Base-by-base conservation (phyloP, 2,888 invertebrate species). In the Macrosoma leucophasiata region DNA sequence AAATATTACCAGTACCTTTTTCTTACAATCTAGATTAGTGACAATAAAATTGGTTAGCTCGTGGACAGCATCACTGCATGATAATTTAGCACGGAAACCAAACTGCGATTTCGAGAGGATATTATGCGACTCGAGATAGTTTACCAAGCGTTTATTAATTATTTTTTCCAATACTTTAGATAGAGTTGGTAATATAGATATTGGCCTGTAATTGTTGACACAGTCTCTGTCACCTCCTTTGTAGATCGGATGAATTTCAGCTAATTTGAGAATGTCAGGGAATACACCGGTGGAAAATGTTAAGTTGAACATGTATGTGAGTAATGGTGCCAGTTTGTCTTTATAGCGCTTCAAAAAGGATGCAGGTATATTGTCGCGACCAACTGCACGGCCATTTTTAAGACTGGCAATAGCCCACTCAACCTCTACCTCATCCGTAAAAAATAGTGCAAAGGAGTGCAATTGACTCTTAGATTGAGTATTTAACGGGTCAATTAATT, bases 231-330 rank as follows among this genome's bases (percentile, higher is more conserved):
- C 27, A 2, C 28, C 11, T 13, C 17, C 10, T 22, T 13, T 13
- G 12, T 17, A 25, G 38, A 38, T 27, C 40, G 40, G 43, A 12
- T 3, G 26, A 18, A 18, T 38, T 9, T 20, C 9, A 20, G 20
- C 18, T 12, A 2, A 8, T n/a, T 39, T 36, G 13, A 24, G 13
- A 8, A 13, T n/a, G n/a, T 24, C 13, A 24, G 23, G 23, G 13
- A 24, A 24, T 8, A 3, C 13, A 1, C 23, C 23, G 5, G 23
- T 24, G n/a, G n/a, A n/a, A n/a, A n/a, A n/a, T n/a, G n/a, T n/a
- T n/a, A n/a, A n/a, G n/a, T n/a, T n/a, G n/a, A n/a, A n/a, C n/a
- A n/a, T n/a, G n/a, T n/a, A n/a, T n/a, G n/a, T n/a, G n/a, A n/a
- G n/a, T n/a, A n/a, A n/a, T n/a, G n/a, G n/a, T n/a, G n/a, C n/a